phyloP scores from a whole-genome alignment of 1,140 invertebrate species.

The Eupeodes corollae region DNA sequence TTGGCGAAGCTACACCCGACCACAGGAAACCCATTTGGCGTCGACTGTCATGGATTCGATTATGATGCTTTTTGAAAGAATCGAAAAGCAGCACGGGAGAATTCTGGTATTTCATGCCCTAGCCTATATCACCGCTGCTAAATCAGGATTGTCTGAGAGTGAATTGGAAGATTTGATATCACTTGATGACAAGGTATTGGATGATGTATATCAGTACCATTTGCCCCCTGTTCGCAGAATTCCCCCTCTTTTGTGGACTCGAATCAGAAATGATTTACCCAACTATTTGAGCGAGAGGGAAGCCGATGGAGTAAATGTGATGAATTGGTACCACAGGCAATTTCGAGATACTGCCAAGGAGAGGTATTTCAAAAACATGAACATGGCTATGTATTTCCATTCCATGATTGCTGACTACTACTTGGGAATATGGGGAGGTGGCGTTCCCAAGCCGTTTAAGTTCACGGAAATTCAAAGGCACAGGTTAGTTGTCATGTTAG shows the following conservation, averaged over 20 bases:
- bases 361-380: conserved; percentile 94
- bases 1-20: conserved; percentile 93
- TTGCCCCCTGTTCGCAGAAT: conserved; percentile 89
- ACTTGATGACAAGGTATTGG: conserved; percentile 84
- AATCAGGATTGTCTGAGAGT: conserved; percentile 84
- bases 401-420: conserved; percentile 97
- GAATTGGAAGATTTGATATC: conserved; percentile 92
- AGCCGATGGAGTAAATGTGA: conserved; percentile 91
- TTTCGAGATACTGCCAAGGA: conserved; percentile 88
- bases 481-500: conserved; percentile 40
- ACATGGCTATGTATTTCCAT: conserved; percentile 92
- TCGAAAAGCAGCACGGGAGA: conserved; percentile 88
- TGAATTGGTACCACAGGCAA: conserved; percentile 97
- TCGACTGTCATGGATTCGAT: conserved; percentile 96
- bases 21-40: conserved; percentile 81
- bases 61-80: conserved; percentile 90
- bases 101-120: conserved; percentile 86
- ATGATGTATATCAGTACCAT: conserved; percentile 98
- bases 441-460: conserved; percentile 88
- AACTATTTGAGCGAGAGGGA: conserved; percentile 94
- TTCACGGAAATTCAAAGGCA: conserved; percentile 93
- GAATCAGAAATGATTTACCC: conserved; percentile 87
- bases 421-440: conserved; percentile 90
- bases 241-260: conserved; percentile 89
- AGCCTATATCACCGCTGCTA: conserved; percentile 88